Base-by-base conservation (phyloP, 2,113 vertebrate genomes). In the Epinephelus cyanopodus region DNA sequence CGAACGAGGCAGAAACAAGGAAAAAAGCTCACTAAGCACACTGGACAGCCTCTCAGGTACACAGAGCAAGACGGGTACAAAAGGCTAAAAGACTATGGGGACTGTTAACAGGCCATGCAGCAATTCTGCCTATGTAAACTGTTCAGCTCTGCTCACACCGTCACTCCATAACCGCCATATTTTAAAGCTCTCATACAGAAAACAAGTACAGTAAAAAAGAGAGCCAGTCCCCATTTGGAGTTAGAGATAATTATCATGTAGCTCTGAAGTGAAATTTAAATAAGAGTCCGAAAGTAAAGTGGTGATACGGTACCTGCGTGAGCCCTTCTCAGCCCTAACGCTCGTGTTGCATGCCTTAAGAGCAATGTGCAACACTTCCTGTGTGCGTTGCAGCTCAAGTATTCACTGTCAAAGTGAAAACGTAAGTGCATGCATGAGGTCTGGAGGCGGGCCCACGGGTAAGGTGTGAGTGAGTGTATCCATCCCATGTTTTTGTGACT, bases 331-430 rank as follows among this genome's bases (percentile, higher is more conserved):
- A 64, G 81, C 58, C 42, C 75, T 77, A 68, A n/a, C 63, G 81
- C 92, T 88, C 87, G 81, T 72, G 86, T 68, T 82, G 87, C 90
- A 86, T 57, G 82, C 90, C 12, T 63, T 80, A 72, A 69, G 29
- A 90, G 84, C 77, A 74, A 77, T 87, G 87, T 90, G 90, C 90
- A 89, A 79, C 86, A 92, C 94, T 95, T 96, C 94, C 95, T 94
- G 89, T 90, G 78, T 89, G 88, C 56, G 69, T 74, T 85, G 84
- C 82, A 66, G 84, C 89, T 92, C 87, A 89, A 91, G 85, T 85
- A 72, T 61, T 92, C 83, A 74, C 90, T 85, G 91, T 93, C 93
- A 94, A 95, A 95, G 78, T 90, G 93, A 95, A 94, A 95, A 91
- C 66, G 87, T 82, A 90, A 91, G 81, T 87, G 90, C 86, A 85